Percentiles rank a stretch among this genome's conserved stretches.
Evolutionary conservation across 2,888 invertebrate species (phyloP).

Genomic region (Saturnia japonica): DNA sequence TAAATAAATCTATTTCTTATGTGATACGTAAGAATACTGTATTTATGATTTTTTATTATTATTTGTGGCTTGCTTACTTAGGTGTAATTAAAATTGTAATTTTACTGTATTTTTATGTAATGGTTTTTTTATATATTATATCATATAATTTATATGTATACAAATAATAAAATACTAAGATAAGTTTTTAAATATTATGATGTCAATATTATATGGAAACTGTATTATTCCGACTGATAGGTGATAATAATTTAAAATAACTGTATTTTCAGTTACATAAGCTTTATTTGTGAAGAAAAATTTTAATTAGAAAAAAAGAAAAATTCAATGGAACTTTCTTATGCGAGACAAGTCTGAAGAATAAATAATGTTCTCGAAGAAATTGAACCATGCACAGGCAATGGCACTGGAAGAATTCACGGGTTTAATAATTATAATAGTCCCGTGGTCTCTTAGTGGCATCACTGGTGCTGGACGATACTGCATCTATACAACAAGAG

Average conservation of each 20-base stretch:
- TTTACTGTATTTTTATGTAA: too few relatives aligned
- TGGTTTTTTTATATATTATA: too few relatives aligned
- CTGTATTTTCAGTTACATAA: not conserved
- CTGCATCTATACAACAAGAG: constrained; percentile 34
- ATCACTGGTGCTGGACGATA: constrained; percentile 82
- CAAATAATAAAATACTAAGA: too few relatives aligned
- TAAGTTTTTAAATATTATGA: too few relatives aligned
- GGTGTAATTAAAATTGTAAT: too few relatives aligned
- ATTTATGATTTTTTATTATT: too few relatives aligned
- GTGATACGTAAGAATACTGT: too few relatives aligned
- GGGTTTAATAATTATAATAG: constrained; percentile 81
- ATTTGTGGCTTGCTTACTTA: too few relatives aligned
- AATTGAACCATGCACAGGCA: constrained; percentile 84
- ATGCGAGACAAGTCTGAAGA: constrained; percentile 23
- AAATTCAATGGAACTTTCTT: constrained; percentile 1
- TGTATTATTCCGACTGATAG: not conserved
- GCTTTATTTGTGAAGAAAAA: not conserved
- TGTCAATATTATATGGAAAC: too few relatives aligned
- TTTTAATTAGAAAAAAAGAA: constrained; percentile 11
- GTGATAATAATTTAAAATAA: not conserved
- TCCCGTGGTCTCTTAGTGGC: constrained; percentile 88
- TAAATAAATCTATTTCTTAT: too few relatives aligned
- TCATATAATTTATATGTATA: too few relatives aligned
- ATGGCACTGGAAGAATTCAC: constrained; percentile 95
- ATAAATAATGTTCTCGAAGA: constrained; percentile 41